These are phyloP conservation scores for Cataglyphis altisquamis DNA, from an alignment of 2,888 invertebrate genomes.

Conservation along the genomic window DNA sequence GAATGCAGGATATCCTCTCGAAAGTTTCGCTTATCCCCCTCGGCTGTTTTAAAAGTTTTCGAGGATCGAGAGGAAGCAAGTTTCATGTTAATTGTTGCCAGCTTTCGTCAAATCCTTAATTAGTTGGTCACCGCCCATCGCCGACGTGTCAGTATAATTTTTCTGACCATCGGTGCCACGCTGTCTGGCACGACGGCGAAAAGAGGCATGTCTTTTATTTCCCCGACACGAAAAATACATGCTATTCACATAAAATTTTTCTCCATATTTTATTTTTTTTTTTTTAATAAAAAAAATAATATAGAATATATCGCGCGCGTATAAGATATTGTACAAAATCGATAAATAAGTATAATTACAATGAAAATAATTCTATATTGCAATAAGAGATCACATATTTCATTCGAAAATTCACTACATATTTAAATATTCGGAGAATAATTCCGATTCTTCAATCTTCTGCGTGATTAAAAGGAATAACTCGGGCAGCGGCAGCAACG, in stretches of 20 bases:
- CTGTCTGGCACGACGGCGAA: constrained; percentile 73
- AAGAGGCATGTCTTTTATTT: constrained; percentile 51
- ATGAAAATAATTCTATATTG: not conserved
- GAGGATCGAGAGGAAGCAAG: constrained; percentile 74
- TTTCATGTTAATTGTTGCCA: constrained; percentile 78
- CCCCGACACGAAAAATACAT: not conserved
- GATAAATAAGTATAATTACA: constrained; percentile 3
- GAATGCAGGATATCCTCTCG: not conserved
- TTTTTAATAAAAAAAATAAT: not conserved
- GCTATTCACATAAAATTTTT: not conserved
- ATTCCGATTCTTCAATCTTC: constrained; percentile 11
- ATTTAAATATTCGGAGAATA: constrained; percentile 1
- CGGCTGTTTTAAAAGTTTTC: constrained; percentile 25
- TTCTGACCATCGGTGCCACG: constrained; percentile 75
- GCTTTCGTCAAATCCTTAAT: constrained; percentile 84
- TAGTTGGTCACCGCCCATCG: constrained; percentile 76
- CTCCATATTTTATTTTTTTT: not conserved
- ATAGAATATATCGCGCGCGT: not conserved
- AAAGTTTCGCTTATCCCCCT: not conserved
- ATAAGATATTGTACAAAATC: not conserved
- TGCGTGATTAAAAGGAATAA: constrained; percentile 15
- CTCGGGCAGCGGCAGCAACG: not conserved
- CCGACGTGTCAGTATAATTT: constrained; percentile 58
- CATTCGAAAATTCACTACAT: not conserved
- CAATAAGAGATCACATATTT: not conserved